These are phyloP conservation scores for Otolemur crassicaudatus DNA, from an alignment of 2,797 vertebrate genomes.

Conservation along the genomic window DNA sequence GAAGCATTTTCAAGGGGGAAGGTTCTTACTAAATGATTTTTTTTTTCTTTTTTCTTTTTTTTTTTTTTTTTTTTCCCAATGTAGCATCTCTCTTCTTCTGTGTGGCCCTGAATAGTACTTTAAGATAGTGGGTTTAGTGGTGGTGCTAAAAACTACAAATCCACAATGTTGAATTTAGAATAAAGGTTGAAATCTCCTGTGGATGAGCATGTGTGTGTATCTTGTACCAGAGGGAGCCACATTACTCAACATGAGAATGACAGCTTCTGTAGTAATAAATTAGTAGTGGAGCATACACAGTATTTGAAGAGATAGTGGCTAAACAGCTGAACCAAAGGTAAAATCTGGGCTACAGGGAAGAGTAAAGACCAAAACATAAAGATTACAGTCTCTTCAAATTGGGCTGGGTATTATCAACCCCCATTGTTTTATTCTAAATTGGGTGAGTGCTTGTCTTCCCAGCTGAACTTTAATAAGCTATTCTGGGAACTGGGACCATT, in stretches of 20 bases:
- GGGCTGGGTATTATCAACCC: neutral
- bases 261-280: neutral
- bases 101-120: neutral
- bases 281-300: neutral
- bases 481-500: neutral
- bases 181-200: neutral
- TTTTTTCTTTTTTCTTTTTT: neutral
- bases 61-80: neutral
- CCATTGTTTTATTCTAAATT: neutral
- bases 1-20: neutral
- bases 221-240: neutral
- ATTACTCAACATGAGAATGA: fast-evolving
- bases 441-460: neutral
- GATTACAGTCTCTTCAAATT: neutral
- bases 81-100: neutral
- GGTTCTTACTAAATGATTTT: neutral
- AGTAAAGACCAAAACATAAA: neutral
- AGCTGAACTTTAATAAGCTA: neutral
- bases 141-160: neutral
- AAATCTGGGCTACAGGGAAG: neutral
- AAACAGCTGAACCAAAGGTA: neutral
- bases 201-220: neutral
- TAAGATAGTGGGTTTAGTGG: neutral
- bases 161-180: neutral
- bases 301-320: neutral